These are phyloP conservation scores for Lathamus discolor DNA, from an alignment of 2,113 vertebrate species.

Conservation along the genomic window DNA sequence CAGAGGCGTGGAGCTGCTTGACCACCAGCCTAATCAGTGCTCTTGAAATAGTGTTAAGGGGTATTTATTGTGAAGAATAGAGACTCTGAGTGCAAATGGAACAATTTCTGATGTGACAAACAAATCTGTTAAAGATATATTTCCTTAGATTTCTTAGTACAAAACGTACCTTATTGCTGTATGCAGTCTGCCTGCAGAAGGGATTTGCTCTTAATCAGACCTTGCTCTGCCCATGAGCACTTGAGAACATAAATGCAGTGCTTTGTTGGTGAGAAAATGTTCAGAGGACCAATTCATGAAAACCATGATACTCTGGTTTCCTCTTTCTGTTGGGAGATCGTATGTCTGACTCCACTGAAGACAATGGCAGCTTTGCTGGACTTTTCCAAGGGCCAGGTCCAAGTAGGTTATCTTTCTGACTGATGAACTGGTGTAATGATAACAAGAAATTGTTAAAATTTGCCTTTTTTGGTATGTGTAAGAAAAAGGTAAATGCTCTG, in stretches of 20 bases:
- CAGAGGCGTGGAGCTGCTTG: neutral
- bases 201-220: neutral
- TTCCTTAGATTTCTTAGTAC: neutral
- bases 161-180: neutral
- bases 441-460: neutral
- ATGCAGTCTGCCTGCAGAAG: neutral
- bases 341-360: neutral
- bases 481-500: neutral
- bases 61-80: neutral
- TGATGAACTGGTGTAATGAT: neutral
- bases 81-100: neutral
- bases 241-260: neutral
- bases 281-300: neutral
- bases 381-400: rapidly evolving
- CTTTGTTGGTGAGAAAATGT: neutral
- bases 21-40: neutral
- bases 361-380: neutral
- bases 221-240: neutral
- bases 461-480: neutral
- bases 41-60: neutral
- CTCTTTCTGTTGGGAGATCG: neutral
- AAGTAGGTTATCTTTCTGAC: neutral
- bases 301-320: neutral
- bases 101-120: neutral
- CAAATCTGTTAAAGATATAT: neutral